A percentile compares a stretch with the other conserved stretches of the same genome.
Evolutionary conservation across 2,888 invertebrate genomes (phyloP).

Genomic region (Augochlorella aurata): DNA sequence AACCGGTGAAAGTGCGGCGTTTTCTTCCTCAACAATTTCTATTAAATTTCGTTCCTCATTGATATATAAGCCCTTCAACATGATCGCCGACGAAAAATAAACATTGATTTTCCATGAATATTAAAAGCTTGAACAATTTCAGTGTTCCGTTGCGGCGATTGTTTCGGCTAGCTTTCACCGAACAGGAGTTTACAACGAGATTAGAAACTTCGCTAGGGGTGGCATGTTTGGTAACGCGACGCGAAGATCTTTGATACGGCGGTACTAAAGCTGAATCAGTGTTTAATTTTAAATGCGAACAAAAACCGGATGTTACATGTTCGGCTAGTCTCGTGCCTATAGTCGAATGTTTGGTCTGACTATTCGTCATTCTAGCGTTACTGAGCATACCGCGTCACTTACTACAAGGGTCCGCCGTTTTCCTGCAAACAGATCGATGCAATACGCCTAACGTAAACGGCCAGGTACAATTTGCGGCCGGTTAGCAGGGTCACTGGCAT

Average conservation of each 20-base stretch:
- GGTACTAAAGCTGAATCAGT: background rate
- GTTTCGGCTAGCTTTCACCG: no score
- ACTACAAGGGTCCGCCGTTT: constrained; percentile 5
- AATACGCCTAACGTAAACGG: constrained; percentile 1
- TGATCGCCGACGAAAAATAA: no score
- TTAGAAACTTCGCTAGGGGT: background rate
- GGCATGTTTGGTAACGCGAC: background rate
- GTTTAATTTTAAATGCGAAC: background rate
- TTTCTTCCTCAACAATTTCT: background rate
- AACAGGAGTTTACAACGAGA: background rate
- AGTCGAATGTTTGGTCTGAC: background rate
- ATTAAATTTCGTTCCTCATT: background rate
- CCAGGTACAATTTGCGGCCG: constrained; percentile 32
- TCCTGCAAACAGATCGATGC: constrained; percentile 62
- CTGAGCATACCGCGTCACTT: constrained; percentile 25
- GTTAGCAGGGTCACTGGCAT: background rate
- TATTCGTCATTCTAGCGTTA: constrained; percentile 53
- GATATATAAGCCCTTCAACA: background rate
- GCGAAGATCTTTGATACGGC: background rate
- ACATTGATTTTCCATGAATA: no score
- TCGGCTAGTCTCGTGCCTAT: background rate
- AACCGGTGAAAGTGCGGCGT: no score
- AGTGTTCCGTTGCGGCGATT: no score
- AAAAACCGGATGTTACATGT: background rate
- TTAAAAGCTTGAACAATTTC: no score